Percentiles rank a stretch among this genome's conserved stretches.
Conservation (phyloP, 2,113 vertebrate species). For the Apteryx mantelli region DNA sequence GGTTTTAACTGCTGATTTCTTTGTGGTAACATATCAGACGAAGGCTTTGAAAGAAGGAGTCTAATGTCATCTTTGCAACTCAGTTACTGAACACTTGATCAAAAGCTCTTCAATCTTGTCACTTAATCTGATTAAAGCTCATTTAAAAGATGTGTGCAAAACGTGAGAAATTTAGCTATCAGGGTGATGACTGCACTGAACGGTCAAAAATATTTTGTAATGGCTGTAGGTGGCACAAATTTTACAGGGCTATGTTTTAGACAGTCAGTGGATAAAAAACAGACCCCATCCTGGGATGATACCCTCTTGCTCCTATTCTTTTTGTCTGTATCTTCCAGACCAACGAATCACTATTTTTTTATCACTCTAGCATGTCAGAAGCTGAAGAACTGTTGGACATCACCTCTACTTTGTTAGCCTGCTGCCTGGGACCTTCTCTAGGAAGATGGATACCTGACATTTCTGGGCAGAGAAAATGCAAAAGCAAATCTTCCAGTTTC, state of each 20-base stretch:
- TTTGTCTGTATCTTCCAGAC: background rate
- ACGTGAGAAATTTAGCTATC: fast-evolving
- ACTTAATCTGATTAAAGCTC: conserved; percentile 53
- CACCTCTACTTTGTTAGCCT: background rate
- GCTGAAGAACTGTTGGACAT: background rate
- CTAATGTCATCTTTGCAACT: conserved; percentile 49
- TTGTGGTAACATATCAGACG: conserved; percentile 22
- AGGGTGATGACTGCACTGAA: background rate
- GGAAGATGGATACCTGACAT: background rate
- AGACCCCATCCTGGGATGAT: background rate
- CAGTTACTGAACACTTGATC: conserved; percentile 44
- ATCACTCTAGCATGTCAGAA: background rate
- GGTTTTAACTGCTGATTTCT: conserved; percentile 63
- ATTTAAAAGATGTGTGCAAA: conserved; percentile 44
- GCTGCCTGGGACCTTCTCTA: background rate
- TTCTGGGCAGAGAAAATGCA: background rate
- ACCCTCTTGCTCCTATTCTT: background rate
- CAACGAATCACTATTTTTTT: background rate
- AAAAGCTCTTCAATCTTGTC: conserved; percentile 57
- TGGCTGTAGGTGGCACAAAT: background rate
- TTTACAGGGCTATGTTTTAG: background rate
- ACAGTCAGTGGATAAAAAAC: background rate
- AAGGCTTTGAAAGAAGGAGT: conserved; percentile 56
- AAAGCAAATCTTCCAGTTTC: background rate
- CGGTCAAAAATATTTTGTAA: background rate